Base-by-base conservation (phyloP, 2,113 vertebrate species). In the Progne subis region DNA sequence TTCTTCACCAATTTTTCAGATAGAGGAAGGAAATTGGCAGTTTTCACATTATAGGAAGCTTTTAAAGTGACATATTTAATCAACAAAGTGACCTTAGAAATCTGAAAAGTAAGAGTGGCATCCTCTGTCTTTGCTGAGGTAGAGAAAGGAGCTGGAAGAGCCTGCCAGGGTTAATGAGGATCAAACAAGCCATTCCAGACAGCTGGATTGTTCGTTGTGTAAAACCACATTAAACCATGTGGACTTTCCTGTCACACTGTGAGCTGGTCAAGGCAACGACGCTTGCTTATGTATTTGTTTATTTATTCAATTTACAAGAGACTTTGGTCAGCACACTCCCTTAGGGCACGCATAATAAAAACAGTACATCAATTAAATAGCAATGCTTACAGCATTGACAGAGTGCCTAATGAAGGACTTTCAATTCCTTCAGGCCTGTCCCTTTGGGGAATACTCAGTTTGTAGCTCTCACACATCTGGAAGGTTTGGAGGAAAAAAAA, bases 361-460 rank as follows among this genome's bases (percentile, higher is more conserved):
- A 47, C 72, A 85, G 93, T 83, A 16, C 90, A 94, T 94, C 96
- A 95, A 76, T 94, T 97, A 96, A 96, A 83, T 43, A 64, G 67
- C 2, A 0, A 85, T 84, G 85, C 86, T 94, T 94, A 56, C 75
- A 91, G 56, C 91, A 83, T 67, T 94, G 92, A 91, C 94, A 96
- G 92, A 71, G 72, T 89, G 95, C 90, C 86, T 93, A 86, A 93
- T 43, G 2, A 94, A 96, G 92, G 86, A 94, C 86, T 97, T 95
- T 64, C 77, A 84, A 86, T 92, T 83, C 79, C 82, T 89, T 79
- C 64, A 94, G 59, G 52, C 46, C 41, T 91, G 68, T 93, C 79
- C 69, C 81, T 94, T 82, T 67, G 64, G 78, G 88, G 88, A 90
- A 94, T 85, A 90, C 34, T 78, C 56, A 91, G 59, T 28, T 82